These are phyloP conservation scores for Cacatua alba DNA, from an alignment of 2,113 vertebrate genomes.

Conservation along the genomic window DNA sequence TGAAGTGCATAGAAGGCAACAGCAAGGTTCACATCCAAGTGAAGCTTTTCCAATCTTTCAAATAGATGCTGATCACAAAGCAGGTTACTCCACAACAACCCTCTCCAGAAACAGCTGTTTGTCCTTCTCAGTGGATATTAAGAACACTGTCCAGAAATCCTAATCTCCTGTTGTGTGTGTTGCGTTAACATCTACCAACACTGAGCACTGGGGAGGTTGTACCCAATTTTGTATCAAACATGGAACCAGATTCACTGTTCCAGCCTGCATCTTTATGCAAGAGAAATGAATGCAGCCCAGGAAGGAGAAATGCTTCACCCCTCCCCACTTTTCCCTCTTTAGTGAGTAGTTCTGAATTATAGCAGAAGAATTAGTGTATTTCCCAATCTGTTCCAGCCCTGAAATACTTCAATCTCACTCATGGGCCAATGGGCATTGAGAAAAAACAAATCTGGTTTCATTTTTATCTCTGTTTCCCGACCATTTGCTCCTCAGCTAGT, in stretches of 20 bases:
- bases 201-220: neutral
- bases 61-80: neutral
- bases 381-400: neutral
- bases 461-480: neutral
- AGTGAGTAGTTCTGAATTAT: neutral
- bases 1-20: neutral
- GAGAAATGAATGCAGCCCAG: neutral
- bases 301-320: neutral
- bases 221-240: neutral
- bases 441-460: neutral
- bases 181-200: neutral
- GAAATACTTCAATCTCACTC: neutral
- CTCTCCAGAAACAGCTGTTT: neutral
- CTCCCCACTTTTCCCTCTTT: neutral
- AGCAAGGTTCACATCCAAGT: neutral
- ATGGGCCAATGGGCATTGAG: neutral
- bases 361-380: neutral
- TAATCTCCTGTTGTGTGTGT: neutral
- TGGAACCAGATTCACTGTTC: neutral
- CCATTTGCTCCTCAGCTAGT: neutral
- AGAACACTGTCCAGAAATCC: neutral
- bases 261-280: neutral
- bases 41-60: neutral
- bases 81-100: neutral
- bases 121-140: neutral